Percentiles rank a stretch among this genome's conserved stretches.
Conservation (phyloP, 2,888 invertebrate species). For the Rotaria sp. region DNA sequence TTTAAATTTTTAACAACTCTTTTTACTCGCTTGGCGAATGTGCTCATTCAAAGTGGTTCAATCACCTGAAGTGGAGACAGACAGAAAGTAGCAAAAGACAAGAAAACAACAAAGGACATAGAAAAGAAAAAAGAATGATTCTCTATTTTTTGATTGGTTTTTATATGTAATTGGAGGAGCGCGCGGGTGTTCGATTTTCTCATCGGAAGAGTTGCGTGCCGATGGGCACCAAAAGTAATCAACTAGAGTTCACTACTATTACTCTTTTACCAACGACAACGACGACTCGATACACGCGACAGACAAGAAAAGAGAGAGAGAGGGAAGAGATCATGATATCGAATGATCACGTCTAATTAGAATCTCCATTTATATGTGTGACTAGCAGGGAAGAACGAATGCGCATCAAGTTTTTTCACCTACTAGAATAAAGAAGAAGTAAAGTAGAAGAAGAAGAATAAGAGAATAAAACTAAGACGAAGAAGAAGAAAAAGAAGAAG, state of each 20-base stretch:
- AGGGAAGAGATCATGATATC: conserved; percentile 5
- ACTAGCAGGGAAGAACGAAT: conserved; percentile 9
- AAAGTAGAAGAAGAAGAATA: not conserved
- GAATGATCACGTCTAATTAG: conserved; percentile 22
- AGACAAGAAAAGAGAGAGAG: not conserved
- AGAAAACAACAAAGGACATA: conserved; percentile 18
- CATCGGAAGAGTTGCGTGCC: conserved; percentile 24
- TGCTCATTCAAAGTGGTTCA: conserved; percentile 21
- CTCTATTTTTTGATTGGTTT: conserved; percentile 22
- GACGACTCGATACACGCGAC: conserved; percentile 18
- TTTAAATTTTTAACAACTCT: not conserved
- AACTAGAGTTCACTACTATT: conserved; percentile 24
- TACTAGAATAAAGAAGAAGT: not conserved
- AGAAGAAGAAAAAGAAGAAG: not conserved
- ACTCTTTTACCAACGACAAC: conserved; percentile 20
- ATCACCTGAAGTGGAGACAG: conserved; percentile 24
- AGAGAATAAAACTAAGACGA: too few species aligned
- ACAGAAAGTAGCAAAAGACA: conserved; percentile 12
- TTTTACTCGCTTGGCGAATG: conserved; percentile 14
- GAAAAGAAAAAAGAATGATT: not conserved
- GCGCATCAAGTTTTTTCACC: conserved; percentile 7
- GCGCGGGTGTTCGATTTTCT: conserved; percentile 24
- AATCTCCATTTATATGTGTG: conserved; percentile 19
- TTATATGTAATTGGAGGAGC: conserved; percentile 21
- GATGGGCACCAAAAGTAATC: conserved; percentile 24